Conservation (phyloP, 2,888 invertebrate genomes). For the Sarcophaga carnaria region DNA sequence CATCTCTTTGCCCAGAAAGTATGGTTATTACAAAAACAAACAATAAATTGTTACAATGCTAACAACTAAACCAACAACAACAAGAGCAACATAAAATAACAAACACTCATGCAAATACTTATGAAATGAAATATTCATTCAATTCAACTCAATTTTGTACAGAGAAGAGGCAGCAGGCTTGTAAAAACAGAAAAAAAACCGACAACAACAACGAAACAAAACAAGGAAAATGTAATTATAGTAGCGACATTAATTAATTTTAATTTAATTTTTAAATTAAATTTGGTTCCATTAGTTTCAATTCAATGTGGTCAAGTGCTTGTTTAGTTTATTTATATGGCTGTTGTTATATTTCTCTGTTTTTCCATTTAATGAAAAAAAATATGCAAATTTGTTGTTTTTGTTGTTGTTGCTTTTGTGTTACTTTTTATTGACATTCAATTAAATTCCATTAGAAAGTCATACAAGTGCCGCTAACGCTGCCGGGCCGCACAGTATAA, state of each 20-base stretch:
- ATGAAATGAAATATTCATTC: constrained; percentile 1
- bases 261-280: constrained; percentile 14
- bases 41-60: neutral
- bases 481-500: constrained; percentile 18
- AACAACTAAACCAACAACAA: neutral
- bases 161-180: neutral
- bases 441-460: constrained; percentile 46
- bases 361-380: neutral
- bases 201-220: neutral
- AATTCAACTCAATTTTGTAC: constrained; percentile 25
- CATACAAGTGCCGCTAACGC: constrained; percentile 3
- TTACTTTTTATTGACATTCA: constrained; percentile 43
- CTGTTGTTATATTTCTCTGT: neutral
- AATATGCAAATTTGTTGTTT: constrained; percentile 29
- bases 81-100: neutral
- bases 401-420: neutral
- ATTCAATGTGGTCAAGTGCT: constrained; percentile 12
- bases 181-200: too few species aligned
- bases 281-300: neutral
- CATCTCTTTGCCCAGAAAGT: too few species aligned
- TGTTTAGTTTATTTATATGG: neutral
- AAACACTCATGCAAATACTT: too few species aligned
- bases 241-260: constrained; percentile 30
- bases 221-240: constrained; percentile 52
- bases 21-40: neutral